Percentiles rank a stretch among this genome's conserved stretches.
These are phyloP conservation scores for Odontomyia ornata DNA, from an alignment of 2,888 invertebrate species.

Conservation along the genomic window DNA sequence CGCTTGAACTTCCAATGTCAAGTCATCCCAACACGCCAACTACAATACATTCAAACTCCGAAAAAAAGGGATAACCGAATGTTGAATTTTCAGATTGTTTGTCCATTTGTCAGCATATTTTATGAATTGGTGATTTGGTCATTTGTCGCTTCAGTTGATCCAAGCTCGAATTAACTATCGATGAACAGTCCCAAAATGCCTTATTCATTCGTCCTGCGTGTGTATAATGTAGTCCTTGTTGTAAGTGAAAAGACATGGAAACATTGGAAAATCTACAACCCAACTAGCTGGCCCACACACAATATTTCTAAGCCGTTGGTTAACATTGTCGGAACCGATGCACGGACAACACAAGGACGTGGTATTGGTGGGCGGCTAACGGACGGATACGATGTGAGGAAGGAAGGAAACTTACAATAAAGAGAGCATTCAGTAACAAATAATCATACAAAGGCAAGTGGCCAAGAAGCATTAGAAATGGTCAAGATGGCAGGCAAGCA, in stretches of 20 bases:
- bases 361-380: neutral
- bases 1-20: too few relatives aligned
- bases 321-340: neutral
- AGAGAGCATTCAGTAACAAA: constrained; percentile 7
- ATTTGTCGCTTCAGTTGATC: constrained; percentile 34
- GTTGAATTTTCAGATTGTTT: constrained; percentile 45
- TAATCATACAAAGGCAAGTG: constrained; percentile 27
- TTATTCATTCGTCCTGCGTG: neutral
- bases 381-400: neutral
- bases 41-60: too few relatives aligned
- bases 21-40: too few relatives aligned
- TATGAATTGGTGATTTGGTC: constrained; percentile 49
- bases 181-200: too few relatives aligned
- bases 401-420: constrained; percentile 4
- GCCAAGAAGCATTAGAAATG: neutral
- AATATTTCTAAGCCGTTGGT: too few relatives aligned
- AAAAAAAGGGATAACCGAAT: too few relatives aligned
- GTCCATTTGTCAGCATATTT: constrained; percentile 51
- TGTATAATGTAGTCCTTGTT: constrained; percentile 1
- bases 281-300: too few relatives aligned
- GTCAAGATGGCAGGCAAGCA: constrained; percentile 16
- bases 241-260: neutral
- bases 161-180: neutral
- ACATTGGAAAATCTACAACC: neutral
- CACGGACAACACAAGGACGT: neutral